Evolutionary conservation across 2,888 invertebrate genomes (phyloP).

Genomic region (Nasonovia ribisnigri): DNA sequence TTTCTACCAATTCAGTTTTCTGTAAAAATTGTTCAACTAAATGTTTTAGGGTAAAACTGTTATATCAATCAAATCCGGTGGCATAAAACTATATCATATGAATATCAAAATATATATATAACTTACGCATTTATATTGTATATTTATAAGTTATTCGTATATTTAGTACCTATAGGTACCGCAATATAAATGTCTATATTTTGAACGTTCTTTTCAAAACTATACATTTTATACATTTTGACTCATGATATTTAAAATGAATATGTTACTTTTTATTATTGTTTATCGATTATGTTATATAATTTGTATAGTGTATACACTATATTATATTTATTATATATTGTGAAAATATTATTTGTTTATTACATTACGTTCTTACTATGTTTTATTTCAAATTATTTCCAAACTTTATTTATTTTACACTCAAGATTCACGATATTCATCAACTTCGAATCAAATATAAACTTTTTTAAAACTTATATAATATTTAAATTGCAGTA

Average conservation of each 20-base stretch:
- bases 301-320: background rate
- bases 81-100: background rate
- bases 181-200: background rate
- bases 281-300: background rate
- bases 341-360: background rate
- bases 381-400: background rate
- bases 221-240: background rate
- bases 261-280: background rate
- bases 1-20: slow-evolving; percentile 47
- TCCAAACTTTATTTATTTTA: background rate
- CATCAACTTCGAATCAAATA: background rate
- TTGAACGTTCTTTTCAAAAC: background rate
- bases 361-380: background rate
- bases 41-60: slow-evolving; percentile 55
- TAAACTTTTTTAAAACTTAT: background rate
- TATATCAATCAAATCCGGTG: slow-evolving; percentile 53
- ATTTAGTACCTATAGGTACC: background rate
- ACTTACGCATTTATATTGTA: background rate
- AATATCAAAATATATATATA: background rate
- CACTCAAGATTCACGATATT: background rate
- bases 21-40: slow-evolving; percentile 50
- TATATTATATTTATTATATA: no score
- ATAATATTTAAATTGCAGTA: background rate
- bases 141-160: slow-evolving; percentile 9
- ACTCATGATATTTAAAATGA: background rate